phyloP scores from a whole-genome alignment of 2,888 invertebrate species.

The Adelphocoris suturalis region DNA sequence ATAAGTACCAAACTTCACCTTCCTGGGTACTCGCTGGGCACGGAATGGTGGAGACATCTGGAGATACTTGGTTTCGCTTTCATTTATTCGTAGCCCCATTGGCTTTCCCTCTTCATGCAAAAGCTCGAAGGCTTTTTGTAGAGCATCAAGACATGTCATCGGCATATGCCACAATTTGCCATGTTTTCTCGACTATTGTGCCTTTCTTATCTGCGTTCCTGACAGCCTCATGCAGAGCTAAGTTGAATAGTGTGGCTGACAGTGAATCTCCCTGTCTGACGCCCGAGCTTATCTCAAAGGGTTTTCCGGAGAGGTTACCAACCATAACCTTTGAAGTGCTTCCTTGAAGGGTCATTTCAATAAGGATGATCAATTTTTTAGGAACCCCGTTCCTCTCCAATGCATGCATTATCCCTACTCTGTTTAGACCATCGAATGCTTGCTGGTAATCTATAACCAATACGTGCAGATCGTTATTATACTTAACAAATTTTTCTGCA shows the following conservation, averaged over 20 bases:
- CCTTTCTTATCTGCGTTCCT: neutral
- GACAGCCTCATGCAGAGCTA: constrained; percentile 30
- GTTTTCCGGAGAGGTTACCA: neutral
- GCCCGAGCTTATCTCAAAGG: neutral
- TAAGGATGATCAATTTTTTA: neutral
- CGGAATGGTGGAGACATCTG: neutral
- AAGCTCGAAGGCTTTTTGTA: neutral
- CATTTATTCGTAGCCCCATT: neutral
- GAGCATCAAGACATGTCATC: neutral
- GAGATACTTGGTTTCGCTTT: constrained; percentile 8
- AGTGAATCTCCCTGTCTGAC: constrained; percentile 12
- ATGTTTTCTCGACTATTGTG: neutral
- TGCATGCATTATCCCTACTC: neutral
- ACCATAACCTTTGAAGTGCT: neutral
- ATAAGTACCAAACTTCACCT: neutral
- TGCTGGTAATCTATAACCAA: neutral
- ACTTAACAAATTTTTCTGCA: constrained; percentile 17
- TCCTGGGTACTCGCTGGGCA: neutral
- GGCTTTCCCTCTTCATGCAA: neutral
- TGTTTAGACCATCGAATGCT: neutral
- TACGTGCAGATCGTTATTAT: neutral
- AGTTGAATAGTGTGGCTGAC: neutral
- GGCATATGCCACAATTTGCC: constrained; percentile 17
- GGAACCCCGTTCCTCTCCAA: neutral
- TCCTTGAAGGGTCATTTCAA: neutral